These are phyloP conservation scores for Scatophagus argus DNA, from an alignment of 2,113 vertebrate species.

Conservation along the genomic window DNA sequence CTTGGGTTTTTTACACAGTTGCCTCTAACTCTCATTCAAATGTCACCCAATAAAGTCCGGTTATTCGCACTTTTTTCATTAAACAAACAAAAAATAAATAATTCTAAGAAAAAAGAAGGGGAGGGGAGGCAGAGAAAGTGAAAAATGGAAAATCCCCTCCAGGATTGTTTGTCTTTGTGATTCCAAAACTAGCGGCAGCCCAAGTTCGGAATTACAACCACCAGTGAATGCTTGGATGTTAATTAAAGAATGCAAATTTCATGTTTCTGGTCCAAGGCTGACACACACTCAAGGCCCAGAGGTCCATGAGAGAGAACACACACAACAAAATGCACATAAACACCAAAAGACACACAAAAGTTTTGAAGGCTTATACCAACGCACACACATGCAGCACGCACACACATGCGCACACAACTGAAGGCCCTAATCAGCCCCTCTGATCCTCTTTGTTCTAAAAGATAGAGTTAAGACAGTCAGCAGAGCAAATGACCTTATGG, in stretches of 20 bases:
- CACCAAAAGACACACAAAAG: constrained; percentile 34
- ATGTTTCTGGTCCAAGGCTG: constrained; percentile 82
- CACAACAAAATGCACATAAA: constrained; percentile 26
- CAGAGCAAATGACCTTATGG: constrained; percentile 67
- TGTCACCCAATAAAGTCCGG: constrained; percentile 70
- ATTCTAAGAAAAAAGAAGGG: not conserved
- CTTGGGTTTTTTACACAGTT: constrained; percentile 33
- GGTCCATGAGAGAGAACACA: constrained; percentile 56
- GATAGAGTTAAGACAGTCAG: constrained; percentile 64
- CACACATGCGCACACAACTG: constrained; percentile 30
- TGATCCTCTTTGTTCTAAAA: constrained; percentile 70
- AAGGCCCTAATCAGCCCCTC: constrained; percentile 70
- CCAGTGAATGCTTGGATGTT: constrained; percentile 78
- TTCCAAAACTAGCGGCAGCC: constrained; percentile 67
- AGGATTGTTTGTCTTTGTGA: constrained; percentile 76
- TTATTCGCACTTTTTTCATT: constrained; percentile 58
- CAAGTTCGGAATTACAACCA: constrained; percentile 75
- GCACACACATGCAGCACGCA: constrained; percentile 23
- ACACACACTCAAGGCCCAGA: constrained; percentile 70
- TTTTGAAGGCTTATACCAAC: constrained; percentile 53
- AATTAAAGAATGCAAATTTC: constrained; percentile 86
- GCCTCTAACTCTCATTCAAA: constrained; percentile 61
- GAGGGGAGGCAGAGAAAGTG: no score
- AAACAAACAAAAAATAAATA: constrained; percentile 9
- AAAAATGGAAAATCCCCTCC: constrained; percentile 57